A percentile compares a stretch with the other conserved stretches of the same genome.
phyloP scores from a whole-genome alignment of 2,888 invertebrate species.

The Thumatha senex region DNA sequence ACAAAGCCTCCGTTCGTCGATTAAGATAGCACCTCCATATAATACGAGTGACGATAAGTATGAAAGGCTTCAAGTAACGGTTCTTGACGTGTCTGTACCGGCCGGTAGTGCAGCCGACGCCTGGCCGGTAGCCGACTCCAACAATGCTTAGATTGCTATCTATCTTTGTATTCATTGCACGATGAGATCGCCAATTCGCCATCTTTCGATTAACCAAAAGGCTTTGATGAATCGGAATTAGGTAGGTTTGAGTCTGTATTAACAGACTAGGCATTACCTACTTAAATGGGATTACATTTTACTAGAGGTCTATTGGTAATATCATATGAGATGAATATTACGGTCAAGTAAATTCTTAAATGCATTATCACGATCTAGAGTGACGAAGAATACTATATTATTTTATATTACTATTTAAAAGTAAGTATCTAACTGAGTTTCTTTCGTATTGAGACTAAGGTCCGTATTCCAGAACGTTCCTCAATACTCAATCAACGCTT shows the following conservation, averaged over 20 bases:
- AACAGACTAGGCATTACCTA: too few species aligned
- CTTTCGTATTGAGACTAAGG: too few species aligned
- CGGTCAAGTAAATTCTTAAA: too few species aligned
- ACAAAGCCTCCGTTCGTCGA: slow-evolving; percentile 1
- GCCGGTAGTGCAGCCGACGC: not conserved
- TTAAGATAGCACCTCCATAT: slow-evolving; percentile 4
- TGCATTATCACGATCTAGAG: too few species aligned
- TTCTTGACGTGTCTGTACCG: slow-evolving; percentile 4
- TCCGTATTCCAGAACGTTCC: too few species aligned
- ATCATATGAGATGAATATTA: too few species aligned
- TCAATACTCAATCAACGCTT: too few species aligned
- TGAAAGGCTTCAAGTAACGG: slow-evolving; percentile 32
- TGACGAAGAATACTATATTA: too few species aligned
- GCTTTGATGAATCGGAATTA: not conserved
- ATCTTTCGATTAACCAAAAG: not conserved
- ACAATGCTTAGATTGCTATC: slow-evolving; percentile 30
- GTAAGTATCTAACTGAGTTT: too few species aligned
- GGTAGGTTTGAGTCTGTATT: not conserved
- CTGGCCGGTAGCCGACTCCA: slow-evolving; percentile 11
- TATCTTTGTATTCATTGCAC: slow-evolving; percentile 2
- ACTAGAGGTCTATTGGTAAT: too few species aligned
- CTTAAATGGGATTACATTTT: too few species aligned
- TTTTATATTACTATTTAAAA: too few species aligned
- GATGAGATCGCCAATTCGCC: not conserved
- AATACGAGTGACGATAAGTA: slow-evolving; percentile 12